Base-by-base conservation (phyloP, 1,140 invertebrate genomes). In the Ditylenchus dipsaci region DNA sequence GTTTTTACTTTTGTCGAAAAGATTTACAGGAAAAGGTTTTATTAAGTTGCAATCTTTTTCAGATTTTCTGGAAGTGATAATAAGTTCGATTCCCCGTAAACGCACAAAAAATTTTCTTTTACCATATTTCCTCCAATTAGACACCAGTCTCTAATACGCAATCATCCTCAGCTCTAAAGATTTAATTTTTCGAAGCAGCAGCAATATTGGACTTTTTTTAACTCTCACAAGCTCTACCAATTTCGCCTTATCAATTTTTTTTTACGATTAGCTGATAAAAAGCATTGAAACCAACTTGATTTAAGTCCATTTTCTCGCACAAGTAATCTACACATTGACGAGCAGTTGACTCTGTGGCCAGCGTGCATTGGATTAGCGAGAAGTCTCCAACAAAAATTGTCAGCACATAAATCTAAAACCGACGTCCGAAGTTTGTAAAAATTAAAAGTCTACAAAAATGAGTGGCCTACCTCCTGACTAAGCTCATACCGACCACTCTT, bases 401-500 rank as follows among this genome's bases (percentile, higher is more conserved):
- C 11, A 79, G 65, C n/a, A 79, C 78, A 60, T 75, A 71, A 26
- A 77, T 60, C 33, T 38, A 11, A 38, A 38, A 38, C 19, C n/a
- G 38, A 42, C n/a, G 45, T 23, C 29, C 27, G 21, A 15, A n/a
- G 3, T 11, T 33, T n/a, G 29, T 26, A 17, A 1, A 1, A 60
- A 63, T 11, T 21, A 30, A 38, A 38, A 63, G 30, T 1, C 5
- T 38, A 45, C 38, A 68, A 77, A 62, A 77, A 77, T 38, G 11
- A 38, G 3, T 38, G 33, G 33, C 11, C n/a, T 38, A 38, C 33
- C 23, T 78, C 75, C 68, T 77, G 77, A 33, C 67, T 72, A 15
- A 78, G 73, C n/a, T 78, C 76, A 57, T 78, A 78, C n/a, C 78
- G 61, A 19, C 76, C 76, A 47, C 73, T 76, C 43, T 76, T 78